Percentiles rank a stretch among this genome's conserved stretches.
Conservation (phyloP, 2,113 vertebrate species). For the Aythya baeri region DNA sequence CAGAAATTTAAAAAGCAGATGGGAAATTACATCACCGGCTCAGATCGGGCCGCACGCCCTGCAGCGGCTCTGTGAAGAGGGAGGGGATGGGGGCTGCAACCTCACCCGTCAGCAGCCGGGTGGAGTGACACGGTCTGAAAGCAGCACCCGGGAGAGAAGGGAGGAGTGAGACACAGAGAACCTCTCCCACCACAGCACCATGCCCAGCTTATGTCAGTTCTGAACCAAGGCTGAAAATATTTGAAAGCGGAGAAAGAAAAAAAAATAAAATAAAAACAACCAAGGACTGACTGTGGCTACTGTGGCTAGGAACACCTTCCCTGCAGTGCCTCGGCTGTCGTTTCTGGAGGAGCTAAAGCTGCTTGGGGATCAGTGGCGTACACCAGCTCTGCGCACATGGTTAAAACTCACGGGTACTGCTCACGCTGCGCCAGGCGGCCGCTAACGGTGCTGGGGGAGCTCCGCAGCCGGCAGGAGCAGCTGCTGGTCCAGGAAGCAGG, state of each 20-base stretch:
- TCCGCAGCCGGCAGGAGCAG: background rate
- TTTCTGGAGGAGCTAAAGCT: background rate
- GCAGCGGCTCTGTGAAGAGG: conserved; percentile 3
- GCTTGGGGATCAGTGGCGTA: background rate
- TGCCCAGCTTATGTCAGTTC: conserved; percentile 3
- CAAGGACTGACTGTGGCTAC: background rate
- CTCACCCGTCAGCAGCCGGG: background rate
- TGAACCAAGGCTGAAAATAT: conserved; percentile 13
- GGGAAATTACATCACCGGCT: conserved; percentile 64
- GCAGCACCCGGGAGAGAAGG: background rate
- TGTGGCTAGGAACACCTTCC: conserved; percentile 1
- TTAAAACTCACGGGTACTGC: background rate
- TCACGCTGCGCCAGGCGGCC: background rate
- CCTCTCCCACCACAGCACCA: conserved; percentile 1
- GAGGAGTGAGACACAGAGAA: background rate
- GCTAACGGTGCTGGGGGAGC: background rate
- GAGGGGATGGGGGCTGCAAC: conserved; percentile 17
- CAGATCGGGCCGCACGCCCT: conserved; percentile 17
- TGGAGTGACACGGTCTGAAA: background rate
- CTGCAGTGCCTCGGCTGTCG: background rate
- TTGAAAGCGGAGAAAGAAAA: background rate
- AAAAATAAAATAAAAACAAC: background rate
- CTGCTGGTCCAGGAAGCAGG: background rate
- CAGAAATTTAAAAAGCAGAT: conserved; percentile 51
- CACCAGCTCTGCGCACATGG: background rate